Base-by-base conservation (phyloP, 2,797 vertebrate genomes). In the Phylloscopus collybita region DNA sequence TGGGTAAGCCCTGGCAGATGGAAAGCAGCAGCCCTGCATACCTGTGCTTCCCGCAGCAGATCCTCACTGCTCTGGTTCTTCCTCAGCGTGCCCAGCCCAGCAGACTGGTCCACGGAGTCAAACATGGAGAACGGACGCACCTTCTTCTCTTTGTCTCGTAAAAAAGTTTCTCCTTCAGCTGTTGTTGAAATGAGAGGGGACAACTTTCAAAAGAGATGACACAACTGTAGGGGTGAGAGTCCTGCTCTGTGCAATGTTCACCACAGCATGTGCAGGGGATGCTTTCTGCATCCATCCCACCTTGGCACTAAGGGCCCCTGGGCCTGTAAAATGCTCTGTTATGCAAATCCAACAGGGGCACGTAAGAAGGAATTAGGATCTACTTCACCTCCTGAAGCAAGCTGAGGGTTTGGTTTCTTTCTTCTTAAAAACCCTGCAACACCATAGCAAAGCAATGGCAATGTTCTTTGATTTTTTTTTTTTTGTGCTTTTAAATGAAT, bases 1-100 rank as follows among this genome's bases (percentile, higher is more conserved):
- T 34, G 34, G 56, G 47, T 38, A 40, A 71, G 42, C 25, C 34
- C 64, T 56, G 22, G 20, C 11, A 54, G 62, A 65, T 11, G 29
- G 38, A 47, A 27, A 11, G 47, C 59, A 69, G 66, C 26, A 60
- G 30, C 40, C 76, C 47, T 34, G 27, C 44, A 84, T 92, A 99
- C 99, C 99, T 99, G 99, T 47, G 98, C 98, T 42, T 99, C 99
- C 79, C 98, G 96, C 76, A 99, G 97, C 59, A 99, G 98, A 92
- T 99, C 99, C 87, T 99, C 99, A 0, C 99, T 99, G 98, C 99
- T 99, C 98, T 99, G 99, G 97, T 99, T 99, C 83, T 99, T 99
- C 74, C 99, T 98, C 78, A 99, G 98, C 0, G 98, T 95, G 44
- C 98, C 97, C 6, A 98, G 75, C 16, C 93, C 97, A 10, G 97